Evolutionary conservation across 2,797 vertebrate species (phyloP), one percentile per base, ranked within the genome.

Genomic region (Muscicapa striata): DNA sequence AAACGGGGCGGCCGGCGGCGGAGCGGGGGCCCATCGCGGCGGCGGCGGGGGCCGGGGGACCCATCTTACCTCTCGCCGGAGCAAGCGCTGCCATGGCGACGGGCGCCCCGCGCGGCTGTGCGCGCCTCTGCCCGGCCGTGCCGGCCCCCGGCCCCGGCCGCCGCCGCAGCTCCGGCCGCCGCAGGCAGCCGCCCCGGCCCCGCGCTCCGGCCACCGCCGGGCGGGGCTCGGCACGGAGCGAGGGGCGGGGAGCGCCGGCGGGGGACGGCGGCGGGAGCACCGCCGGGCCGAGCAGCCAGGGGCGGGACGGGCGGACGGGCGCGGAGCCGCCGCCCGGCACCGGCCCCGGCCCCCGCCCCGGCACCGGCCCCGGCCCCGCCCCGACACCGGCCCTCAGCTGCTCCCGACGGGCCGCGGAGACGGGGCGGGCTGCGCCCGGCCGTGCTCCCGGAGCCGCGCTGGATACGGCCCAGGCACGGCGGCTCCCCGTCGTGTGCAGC

Each of bases 11-110:
- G 61, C 5, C 38, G 59, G 59, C 59, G 59, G 59, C 61, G 40
- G 40, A 45, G 62, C 62, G 63, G 63, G 63, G 63, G 62, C 43
- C 63, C 43, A 66, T 34, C 41, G 62, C 62, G 62, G 63, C 63
- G 63, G 62, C 61, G 61, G 61, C 62, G 41, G 62, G 63, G 63
- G 63, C 63, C 63, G 32, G 63, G 63, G 93, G 96, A 94, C 94
- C 81, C 96, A 94, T 96, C 94, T 94, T 95, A 97, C 97, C 97
- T 97, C 90, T 14, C 43, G 87, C 90, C 64, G 94, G 54, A 69
- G 85, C 91, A 55, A 16, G 86, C 88, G 89, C 95, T 81, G 94
- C 97, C 79, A 75, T 83, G 96, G 92, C 96, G 96, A 97, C 94
- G 55, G 90, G 67, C 95, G 95, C 96, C 95, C 94, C 95, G 87